Base-by-base conservation (phyloP, 2,888 invertebrate genomes). In the Nephrotoma flavescens region DNA sequence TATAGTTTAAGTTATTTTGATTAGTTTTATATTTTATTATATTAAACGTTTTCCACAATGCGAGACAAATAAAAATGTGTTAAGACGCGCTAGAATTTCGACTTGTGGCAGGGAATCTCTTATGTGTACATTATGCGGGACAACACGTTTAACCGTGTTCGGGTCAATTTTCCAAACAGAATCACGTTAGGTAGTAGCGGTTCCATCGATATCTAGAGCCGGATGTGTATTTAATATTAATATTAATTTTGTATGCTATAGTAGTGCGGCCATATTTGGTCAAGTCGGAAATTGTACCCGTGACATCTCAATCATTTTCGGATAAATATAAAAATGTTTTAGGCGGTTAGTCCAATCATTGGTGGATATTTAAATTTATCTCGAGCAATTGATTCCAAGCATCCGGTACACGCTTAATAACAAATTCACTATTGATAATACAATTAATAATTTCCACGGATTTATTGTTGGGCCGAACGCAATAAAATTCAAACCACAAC, bases 61-160 rank as follows among this genome's bases (percentile, higher is more conserved):
- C 0, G 89, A 90, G 1, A 91, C 87, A 85, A 91, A 90, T 0
- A 89, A 85, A n/a, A 89, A 90, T 0, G 89, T 52, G 44, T 89
- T 89, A 0, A 89, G 87, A 86, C 89, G 88, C 42, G 89, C 91
- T 2, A 86, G 88, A 86, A 93, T 89, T 88, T 93, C 93, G 86
- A 91, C 91, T 88, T 93, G 93, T 0, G 93, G 93, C 42, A 93
- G 87, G 93, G 93, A 93, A 41, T 91, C 90, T 86, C 89, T 89
- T 0, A 92, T 88, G 87, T 91, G 89, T 0, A 94, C 89, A 88
- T 93, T 93, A 5, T 89, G 87, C 0, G 92, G 91, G 42, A 91
- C 88, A 7, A 90, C 89, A 4, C 19, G 9, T 44, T 19, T 19
- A 19, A 86, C 19, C 11, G 44, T 11, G 11, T 4, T 45, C 9